Base-by-base conservation (phyloP, 1,140 invertebrate genomes). In the Meteorus sp. region DNA sequence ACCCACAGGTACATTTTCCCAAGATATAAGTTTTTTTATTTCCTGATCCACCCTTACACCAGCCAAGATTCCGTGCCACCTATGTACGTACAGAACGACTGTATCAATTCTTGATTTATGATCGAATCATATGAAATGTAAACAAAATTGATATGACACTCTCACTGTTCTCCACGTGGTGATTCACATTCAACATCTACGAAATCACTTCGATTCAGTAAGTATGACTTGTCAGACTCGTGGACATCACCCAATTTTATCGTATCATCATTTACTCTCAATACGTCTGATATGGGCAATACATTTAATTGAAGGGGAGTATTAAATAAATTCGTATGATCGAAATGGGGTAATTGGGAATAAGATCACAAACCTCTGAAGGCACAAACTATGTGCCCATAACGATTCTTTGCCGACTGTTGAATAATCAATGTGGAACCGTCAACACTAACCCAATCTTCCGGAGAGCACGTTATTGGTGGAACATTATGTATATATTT, bases 151-250 rank as follows among this genome's bases (percentile, higher is more conserved):
- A 55, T 56, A 47, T 44, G 61, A 31, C 58, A 22, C 55, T 77
- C 74, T 72, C 63, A 85, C 81, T 74, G 78, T 60, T 80, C 70
- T 57, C 82, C 82, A 65, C 70, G 78, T 51, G 76, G 65, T 2
- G 82, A 75, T 39, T 80, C 73, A 65, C 86, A 88, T 15, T 78
- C 74, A 1, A 87, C 84, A 56, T 83, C 76, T 9, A 86, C 86
- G 74, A 88, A 89, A 76, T 90, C 89, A 64, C 84, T 88, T 8
- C 81, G 60, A 62, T 81, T 81, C 4, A 89, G 72, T 45, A 82
- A 79, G 74, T 88, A 88, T 22, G 76, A 81, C 47, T 84, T 82
- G 54, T 83, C 82, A 5, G 83, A 81, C 51, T 79, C 78, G 19
- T 81, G 77, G 1, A 81, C 74, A 9, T 77, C 67, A 0, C 82